Evolutionary conservation across 2,797 vertebrate genomes (phyloP), one percentile per base, ranked within the genome.

Genomic region (Catharus ustulatus): DNA sequence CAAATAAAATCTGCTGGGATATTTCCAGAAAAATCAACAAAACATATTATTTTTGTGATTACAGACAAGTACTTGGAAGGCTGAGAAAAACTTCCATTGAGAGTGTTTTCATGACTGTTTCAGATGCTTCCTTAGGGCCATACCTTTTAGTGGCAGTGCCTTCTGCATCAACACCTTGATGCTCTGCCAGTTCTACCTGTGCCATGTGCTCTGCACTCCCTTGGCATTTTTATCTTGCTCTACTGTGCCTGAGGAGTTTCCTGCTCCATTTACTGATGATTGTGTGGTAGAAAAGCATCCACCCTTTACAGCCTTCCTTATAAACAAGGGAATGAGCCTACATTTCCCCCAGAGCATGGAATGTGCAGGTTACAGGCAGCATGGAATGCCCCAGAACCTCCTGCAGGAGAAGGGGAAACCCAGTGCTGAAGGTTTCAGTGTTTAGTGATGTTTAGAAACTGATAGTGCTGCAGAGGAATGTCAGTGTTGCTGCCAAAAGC

Each of bases 191-290:
- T 57, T 91, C 76, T 92, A 55, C 73, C 45, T 90, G 52, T 88
- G 85, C 94, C 82, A 6, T 87, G 79, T 83, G 46, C 23, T 81
- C 58, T 81, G 26, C 0, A 0, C 29, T 93, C 55, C 51, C 55
- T 86, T 86, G 79, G 46, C 46, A 21, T 94, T 94, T 96, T 88
- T 86, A 63, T 87, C 79, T 85, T 79, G 32, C 55, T 88, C 40
- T 91, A 9, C 73, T 73, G 52, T 88, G 85, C 89, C 80, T 74
- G 52, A 94, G 93, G 93, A 90, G 77, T 82, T 94, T 94, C 77
- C 78, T 86, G 57, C 59, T 87, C 52, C 6, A 3, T 76, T 91
- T 87, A 45, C 66, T 63, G 69, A 42, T 52, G 64, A 80, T 54
- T 89, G 23, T 51, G 17, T 48, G 43, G 67, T 55, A 81, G 66